A percentile compares a stretch with the other conserved stretches of the same genome.
Conservation (phyloP, 1,140 invertebrate species). For the Cydia splendana region DNA sequence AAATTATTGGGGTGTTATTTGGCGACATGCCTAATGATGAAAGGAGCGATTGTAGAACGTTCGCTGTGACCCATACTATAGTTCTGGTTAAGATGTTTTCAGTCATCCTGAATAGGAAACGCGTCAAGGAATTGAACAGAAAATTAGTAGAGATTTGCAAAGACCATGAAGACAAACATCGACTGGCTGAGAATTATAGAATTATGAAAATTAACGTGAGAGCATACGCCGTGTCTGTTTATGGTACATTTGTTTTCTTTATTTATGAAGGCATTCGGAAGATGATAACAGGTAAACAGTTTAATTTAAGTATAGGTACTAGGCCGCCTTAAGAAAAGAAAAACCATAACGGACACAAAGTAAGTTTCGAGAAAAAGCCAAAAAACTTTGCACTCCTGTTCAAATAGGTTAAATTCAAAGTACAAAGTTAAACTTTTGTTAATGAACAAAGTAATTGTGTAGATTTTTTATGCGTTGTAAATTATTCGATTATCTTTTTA, state of each 20-base stretch:
- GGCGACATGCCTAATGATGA: constrained; percentile 64
- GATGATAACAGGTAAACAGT: constrained; percentile 52
- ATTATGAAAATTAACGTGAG: constrained; percentile 61
- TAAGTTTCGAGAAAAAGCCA: too few species aligned
- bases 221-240: constrained; percentile 59
- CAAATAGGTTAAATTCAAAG: too few species aligned
- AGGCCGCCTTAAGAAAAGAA: too few species aligned
- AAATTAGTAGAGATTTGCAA: constrained; percentile 59
- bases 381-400: too few species aligned
- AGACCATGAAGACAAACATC: constrained; percentile 56
- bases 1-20: constrained; percentile 60
- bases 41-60: constrained; percentile 60
- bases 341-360: too few species aligned
- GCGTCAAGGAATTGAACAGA: constrained; percentile 54
- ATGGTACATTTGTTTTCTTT: constrained; percentile 53
- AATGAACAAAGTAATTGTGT: too few species aligned
- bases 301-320: too few species aligned
- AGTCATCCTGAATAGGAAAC: constrained; percentile 55
- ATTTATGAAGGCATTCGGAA: constrained; percentile 64
- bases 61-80: constrained; percentile 64
- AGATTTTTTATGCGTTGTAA: too few species aligned
- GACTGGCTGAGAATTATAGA: too few species aligned
- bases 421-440: too few species aligned
- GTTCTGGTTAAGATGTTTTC: constrained; percentile 67
- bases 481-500: too few species aligned